phyloP scores from a whole-genome alignment of 2,888 invertebrate species.

The Acronicta alni region DNA sequence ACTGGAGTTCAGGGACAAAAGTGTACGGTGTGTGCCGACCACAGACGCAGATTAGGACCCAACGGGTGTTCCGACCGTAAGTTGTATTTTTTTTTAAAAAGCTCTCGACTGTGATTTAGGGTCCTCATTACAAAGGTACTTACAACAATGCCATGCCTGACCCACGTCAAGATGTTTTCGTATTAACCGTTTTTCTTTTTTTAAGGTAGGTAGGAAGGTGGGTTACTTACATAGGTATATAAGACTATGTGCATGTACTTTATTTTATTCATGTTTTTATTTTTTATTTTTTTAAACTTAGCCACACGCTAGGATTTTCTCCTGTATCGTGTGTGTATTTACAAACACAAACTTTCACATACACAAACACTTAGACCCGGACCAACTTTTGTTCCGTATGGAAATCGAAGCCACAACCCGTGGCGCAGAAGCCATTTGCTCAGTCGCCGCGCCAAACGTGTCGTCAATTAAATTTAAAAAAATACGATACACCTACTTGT shows the following conservation, averaged over 20 bases:
- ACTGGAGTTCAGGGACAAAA: constrained; percentile 95
- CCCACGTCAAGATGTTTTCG: constrained; percentile 68
- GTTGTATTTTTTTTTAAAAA: constrained; percentile 61
- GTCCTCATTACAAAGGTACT: constrained; percentile 58
- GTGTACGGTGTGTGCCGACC: constrained; percentile 94
- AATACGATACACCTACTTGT: not conserved
- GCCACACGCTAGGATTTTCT: no score
- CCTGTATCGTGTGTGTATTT: no score
- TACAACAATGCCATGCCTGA: constrained; percentile 63
- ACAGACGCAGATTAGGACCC: constrained; percentile 93
- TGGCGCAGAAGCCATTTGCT: no score
- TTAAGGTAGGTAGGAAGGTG: constrained; percentile 31
- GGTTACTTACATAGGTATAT: constrained; percentile 30
- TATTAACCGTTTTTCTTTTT: constrained; percentile 59
- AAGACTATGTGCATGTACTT: constrained; percentile 28
- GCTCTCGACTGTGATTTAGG: constrained; percentile 55
- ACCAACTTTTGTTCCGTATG: no score
- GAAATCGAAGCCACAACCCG: no score
- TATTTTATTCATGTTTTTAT: constrained; percentile 31
- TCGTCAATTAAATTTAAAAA: no score
- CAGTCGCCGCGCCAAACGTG: no score
- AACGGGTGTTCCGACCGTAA: constrained; percentile 89
- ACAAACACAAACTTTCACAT: no score
- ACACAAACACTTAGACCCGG: no score
- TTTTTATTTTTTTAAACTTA: no score